Percentiles rank a stretch among this genome's conserved stretches.
Conservation (phyloP, 1,140 invertebrate genomes). For the Panonychus citri region DNA sequence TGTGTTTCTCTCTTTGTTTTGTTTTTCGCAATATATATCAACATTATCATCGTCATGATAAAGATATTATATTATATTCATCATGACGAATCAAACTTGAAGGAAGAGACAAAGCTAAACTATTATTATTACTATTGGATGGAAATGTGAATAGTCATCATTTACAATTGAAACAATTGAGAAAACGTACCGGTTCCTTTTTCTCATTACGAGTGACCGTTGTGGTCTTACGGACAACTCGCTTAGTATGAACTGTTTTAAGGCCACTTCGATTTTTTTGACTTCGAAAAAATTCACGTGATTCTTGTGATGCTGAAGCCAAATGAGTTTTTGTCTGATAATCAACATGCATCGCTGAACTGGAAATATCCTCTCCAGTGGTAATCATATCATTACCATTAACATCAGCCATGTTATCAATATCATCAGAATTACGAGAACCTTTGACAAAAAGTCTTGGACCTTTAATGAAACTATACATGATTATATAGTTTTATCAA, state of each 20-base stretch:
- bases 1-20: too few species aligned
- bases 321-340: conserved; percentile 14
- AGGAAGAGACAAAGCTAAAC: too few species aligned
- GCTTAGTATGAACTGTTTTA: conserved; percentile 51
- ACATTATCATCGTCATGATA: too few species aligned
- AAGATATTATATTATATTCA: neutral
- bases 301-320: conserved; percentile 18
- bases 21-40: too few species aligned
- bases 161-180: neutral
- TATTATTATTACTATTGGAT: too few species aligned
- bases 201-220: conserved; percentile 60
- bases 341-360: neutral
- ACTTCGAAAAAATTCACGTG: conserved; percentile 31
- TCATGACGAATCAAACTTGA: too few species aligned
- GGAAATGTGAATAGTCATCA: too few species aligned
- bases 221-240: conserved; percentile 67
- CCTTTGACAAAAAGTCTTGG: conserved; percentile 50
- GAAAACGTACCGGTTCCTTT: conserved; percentile 10
- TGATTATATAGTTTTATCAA: neutral
- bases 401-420: conserved; percentile 25
- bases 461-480: conserved; percentile 10
- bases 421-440: conserved; percentile 37
- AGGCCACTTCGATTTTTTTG: conserved; percentile 32
- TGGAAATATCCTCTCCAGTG: conserved; percentile 3
- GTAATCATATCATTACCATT: conserved; percentile 8